phyloP scores from a whole-genome alignment of 1,140 invertebrate species.

The Drosophila tristis region DNA sequence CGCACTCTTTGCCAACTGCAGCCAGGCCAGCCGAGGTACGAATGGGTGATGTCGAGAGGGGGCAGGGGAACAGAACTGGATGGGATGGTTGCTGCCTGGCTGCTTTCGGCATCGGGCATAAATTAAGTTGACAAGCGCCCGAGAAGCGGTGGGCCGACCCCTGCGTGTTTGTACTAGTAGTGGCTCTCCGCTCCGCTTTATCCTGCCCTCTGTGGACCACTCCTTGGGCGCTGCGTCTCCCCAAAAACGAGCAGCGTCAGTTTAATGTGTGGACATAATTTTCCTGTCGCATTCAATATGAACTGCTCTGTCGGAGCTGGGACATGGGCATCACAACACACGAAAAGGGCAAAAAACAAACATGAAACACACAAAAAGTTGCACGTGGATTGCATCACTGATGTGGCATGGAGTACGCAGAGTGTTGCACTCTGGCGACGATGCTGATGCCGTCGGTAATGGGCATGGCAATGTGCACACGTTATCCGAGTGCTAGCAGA shows the following conservation, averaged over 20 bases:
- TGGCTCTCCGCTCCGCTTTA: slow-evolving; percentile 38
- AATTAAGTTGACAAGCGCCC: slow-evolving; percentile 76
- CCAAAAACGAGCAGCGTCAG: slow-evolving; percentile 59
- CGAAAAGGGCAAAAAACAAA: slow-evolving; percentile 37
- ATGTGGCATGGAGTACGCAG: slow-evolving; percentile 33
- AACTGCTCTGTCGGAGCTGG: slow-evolving; percentile 27
- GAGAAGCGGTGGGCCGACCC: slow-evolving; percentile 26
- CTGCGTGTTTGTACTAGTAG: slow-evolving; percentile 51
- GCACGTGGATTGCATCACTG: slow-evolving; percentile 78
- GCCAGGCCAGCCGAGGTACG: slow-evolving; percentile 12
- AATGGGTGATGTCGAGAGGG: neutral
- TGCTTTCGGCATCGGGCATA: slow-evolving; percentile 70
- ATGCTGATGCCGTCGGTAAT: slow-evolving; percentile 74
- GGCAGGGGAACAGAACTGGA: slow-evolving; percentile 3
- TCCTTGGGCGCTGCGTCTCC: slow-evolving; percentile 6
- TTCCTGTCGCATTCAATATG: slow-evolving; percentile 79
- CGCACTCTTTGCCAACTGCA: slow-evolving; percentile 68
- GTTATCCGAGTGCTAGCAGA: slow-evolving; percentile 69
- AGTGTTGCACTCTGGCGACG: slow-evolving; percentile 51
- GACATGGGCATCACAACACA: neutral
- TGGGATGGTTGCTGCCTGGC: slow-evolving; percentile 13
- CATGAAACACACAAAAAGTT: slow-evolving; percentile 67
- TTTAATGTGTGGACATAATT: slow-evolving; percentile 82
- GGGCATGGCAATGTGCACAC: slow-evolving; percentile 78
- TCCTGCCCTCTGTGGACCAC: neutral